Conservation (phyloP, 2,113 vertebrate genomes). For the Donacobius atricapilla region DNA sequence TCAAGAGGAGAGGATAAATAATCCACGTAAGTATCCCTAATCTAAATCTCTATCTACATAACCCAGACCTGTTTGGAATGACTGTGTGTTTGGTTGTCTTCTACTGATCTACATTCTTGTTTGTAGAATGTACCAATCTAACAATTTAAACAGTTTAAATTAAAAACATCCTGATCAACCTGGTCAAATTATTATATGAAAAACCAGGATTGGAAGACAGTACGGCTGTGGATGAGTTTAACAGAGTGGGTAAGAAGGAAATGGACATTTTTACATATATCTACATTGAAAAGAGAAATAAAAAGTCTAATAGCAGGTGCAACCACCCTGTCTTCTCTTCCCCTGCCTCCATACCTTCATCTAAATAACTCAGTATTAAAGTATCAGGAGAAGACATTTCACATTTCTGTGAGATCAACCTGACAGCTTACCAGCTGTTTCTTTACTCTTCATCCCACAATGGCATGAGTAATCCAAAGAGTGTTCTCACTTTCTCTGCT, state of each 20-base stretch:
- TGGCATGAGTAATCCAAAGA: slow-evolving; percentile 51
- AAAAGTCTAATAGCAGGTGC: not conserved
- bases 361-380: slow-evolving; percentile 49
- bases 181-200: not conserved
- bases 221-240: not conserved
- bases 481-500: slow-evolving; percentile 57
- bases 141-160: not conserved
- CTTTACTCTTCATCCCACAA: slow-evolving; percentile 68
- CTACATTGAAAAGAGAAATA: not conserved
- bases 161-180: not conserved
- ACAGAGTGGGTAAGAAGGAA: not conserved
- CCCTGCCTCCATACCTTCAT: not conserved
- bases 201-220: not conserved
- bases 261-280: not conserved
- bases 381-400: slow-evolving; percentile 62
- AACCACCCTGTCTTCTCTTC: not conserved
- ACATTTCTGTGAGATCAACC: slow-evolving; percentile 64
- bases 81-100: not conserved
- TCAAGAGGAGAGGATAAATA: not conserved
- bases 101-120: not conserved
- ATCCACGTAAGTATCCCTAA: not conserved
- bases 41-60: not conserved
- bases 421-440: slow-evolving; percentile 77
- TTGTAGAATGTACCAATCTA: not conserved
- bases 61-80: not conserved